phyloP scores from a whole-genome alignment of 2,797 vertebrate genomes.

The Hydrolagus colliei region DNA sequence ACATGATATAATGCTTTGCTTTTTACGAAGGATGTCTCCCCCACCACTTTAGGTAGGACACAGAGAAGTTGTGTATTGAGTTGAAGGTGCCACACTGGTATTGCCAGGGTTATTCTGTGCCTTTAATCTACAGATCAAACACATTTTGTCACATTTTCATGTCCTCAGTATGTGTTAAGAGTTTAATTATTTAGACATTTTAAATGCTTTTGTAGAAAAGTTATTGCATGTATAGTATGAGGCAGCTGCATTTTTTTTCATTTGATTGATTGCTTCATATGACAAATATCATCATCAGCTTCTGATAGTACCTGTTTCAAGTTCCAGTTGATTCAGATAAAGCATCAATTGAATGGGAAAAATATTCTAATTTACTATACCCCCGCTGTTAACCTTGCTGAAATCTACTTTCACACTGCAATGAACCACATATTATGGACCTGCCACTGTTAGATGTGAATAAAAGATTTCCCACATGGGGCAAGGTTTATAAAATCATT shows the following conservation, averaged over 20 bases:
- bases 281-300: constrained; percentile 31
- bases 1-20: constrained; percentile 1
- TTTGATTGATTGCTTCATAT: constrained; percentile 30
- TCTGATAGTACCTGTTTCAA: constrained; percentile 32
- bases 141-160: constrained; percentile 12
- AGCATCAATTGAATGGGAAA: constrained; percentile 32
- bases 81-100: constrained; percentile 1
- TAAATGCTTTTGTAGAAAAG: constrained; percentile 25
- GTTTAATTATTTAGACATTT: constrained; percentile 29
- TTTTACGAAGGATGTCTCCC: background rate
- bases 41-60: background rate
- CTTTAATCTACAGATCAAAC: constrained; percentile 1
- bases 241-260: constrained; percentile 10
- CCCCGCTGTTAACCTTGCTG: constrained; percentile 32
- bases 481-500: constrained; percentile 31
- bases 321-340: constrained; percentile 32
- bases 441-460: constrained; percentile 33
- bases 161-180: constrained; percentile 5
- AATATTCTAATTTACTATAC: constrained; percentile 33
- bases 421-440: constrained; percentile 32
- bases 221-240: background rate
- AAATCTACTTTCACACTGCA: constrained; percentile 30
- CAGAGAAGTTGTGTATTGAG: background rate
- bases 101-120: constrained; percentile 15
- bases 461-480: constrained; percentile 33